Evolutionary conservation across 2,888 invertebrate genomes (phyloP).

Genomic region (Campoplex nolae): DNA sequence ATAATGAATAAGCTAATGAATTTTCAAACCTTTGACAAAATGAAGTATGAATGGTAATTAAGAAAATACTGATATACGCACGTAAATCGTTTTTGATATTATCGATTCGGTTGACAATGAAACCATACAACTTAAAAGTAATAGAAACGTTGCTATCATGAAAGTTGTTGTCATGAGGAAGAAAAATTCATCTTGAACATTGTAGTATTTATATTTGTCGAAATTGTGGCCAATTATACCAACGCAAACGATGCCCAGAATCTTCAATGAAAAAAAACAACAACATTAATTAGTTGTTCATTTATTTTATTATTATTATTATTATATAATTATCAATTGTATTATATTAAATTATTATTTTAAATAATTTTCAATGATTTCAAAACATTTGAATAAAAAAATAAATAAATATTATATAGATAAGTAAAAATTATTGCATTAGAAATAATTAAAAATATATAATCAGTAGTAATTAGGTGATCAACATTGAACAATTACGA

Average conservation of each 20-base stretch:
- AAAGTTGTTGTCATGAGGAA: slow-evolving; percentile 91
- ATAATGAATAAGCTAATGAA: slow-evolving; percentile 26
- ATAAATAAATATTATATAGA: too few relatives aligned
- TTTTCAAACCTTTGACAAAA: background rate
- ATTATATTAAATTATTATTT: too few relatives aligned
- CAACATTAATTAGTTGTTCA: background rate
- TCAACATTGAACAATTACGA: background rate
- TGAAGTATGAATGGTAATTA: background rate
- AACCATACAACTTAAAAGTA: slow-evolving; percentile 90
- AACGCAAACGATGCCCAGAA: slow-evolving; percentile 91
- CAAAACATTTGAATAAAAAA: too few relatives aligned
- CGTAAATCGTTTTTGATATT: slow-evolving; percentile 92
- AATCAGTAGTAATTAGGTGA: too few relatives aligned
- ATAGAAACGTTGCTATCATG: slow-evolving; percentile 91
- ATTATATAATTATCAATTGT: too few relatives aligned
- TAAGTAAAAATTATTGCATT: too few relatives aligned
- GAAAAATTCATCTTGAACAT: slow-evolving; percentile 89
- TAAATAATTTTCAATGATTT: too few relatives aligned
- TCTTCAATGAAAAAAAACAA: slow-evolving; percentile 85
- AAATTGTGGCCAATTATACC: slow-evolving; percentile 89
- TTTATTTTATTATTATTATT: background rate
- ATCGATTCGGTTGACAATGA: slow-evolving; percentile 93
- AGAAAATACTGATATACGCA: slow-evolving; percentile 85
- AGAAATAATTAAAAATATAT: too few relatives aligned
- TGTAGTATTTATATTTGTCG: slow-evolving; percentile 77